These are phyloP conservation scores for Acromyrmex heyeri DNA, from an alignment of 1,140 invertebrate genomes.

Conservation along the genomic window DNA sequence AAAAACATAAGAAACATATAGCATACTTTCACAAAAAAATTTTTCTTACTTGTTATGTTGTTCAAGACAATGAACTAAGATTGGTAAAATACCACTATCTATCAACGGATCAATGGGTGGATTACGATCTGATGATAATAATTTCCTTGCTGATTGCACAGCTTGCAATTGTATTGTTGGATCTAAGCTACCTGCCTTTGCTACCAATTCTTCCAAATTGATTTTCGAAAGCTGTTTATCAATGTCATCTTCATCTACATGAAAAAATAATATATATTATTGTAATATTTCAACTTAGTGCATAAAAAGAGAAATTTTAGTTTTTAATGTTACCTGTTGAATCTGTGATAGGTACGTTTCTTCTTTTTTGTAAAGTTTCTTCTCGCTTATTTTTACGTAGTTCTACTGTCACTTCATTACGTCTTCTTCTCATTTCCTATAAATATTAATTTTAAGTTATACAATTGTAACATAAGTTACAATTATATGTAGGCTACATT, in stretches of 20 bases:
- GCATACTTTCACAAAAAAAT: conserved; percentile 53
- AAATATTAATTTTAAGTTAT: not conserved
- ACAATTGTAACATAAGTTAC: not conserved
- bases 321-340: conserved; percentile 89
- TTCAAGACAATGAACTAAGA: conserved; percentile 96
- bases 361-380: conserved; percentile 97
- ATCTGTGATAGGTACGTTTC: conserved; percentile 96
- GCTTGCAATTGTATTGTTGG: conserved; percentile 92
- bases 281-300: not conserved
- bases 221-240: conserved; percentile 90
- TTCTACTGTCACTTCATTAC: conserved; percentile 98
- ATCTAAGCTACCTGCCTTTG: conserved; percentile 91
- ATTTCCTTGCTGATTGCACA: conserved; percentile 96
- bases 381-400: conserved; percentile 98
- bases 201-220: conserved; percentile 90
- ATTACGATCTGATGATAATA: conserved; percentile 98
- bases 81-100: conserved; percentile 96
- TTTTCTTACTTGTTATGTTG: conserved; percentile 91
- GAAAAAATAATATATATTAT: not conserved
- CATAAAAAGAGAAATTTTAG: not conserved
- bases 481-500: too few species aligned
- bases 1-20: conserved; percentile 14
- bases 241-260: conserved; percentile 91
- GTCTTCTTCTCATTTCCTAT: conserved; percentile 97
- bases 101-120: conserved; percentile 99